Percentiles rank a stretch among this genome's conserved stretches.
These are phyloP conservation scores for Morelia viridis DNA, from an alignment of 2,797 vertebrate species.

Conservation along the genomic window DNA sequence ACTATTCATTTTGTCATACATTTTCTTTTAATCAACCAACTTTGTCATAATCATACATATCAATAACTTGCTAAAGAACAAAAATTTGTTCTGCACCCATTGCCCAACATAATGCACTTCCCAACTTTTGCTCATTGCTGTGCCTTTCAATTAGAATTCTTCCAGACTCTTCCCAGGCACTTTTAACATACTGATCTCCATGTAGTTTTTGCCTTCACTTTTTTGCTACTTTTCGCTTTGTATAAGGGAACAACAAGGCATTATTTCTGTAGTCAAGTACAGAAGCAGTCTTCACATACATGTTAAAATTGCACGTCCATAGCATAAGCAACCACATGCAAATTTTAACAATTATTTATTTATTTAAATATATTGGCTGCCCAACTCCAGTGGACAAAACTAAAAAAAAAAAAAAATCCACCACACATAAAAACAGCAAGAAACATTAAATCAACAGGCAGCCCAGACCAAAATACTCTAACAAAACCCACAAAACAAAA, in stretches of 20 bases:
- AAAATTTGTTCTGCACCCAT: not conserved
- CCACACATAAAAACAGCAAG: not conserved
- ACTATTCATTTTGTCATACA: no score
- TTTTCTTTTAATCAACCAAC: no score
- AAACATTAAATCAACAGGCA: not conserved
- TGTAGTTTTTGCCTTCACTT: not conserved
- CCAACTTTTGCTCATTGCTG: not conserved
- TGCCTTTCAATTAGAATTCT: not conserved
- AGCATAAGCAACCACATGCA: not conserved
- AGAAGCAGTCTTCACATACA: not conserved
- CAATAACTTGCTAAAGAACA: not conserved
- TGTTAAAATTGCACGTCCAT: not conserved
- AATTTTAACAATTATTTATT: not conserved
- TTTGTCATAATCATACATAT: not conserved
- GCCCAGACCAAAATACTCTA: not conserved
- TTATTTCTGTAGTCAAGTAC: not conserved
- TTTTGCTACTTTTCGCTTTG: not conserved
- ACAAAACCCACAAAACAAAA: not conserved
- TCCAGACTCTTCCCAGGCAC: not conserved
- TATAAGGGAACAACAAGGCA: not conserved
- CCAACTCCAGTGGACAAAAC: not conserved
- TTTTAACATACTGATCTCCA: not conserved
- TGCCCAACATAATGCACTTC: not conserved
- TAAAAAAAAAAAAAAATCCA: not conserved
- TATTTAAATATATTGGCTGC: not conserved